Base-by-base conservation (phyloP, 1,140 invertebrate species). In the Macrobrachium rosenbergii region DNA sequence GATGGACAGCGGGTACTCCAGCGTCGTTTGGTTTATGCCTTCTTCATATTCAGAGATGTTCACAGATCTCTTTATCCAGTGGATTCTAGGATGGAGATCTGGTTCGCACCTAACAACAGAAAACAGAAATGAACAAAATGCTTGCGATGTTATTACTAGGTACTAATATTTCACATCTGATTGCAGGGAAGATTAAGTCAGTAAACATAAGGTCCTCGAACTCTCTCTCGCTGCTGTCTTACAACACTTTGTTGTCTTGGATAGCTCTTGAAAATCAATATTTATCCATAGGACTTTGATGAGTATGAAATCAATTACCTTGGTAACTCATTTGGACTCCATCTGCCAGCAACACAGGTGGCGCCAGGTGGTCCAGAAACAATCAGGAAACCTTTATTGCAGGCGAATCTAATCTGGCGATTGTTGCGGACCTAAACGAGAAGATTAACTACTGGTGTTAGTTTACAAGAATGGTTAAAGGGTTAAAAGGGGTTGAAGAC, bases 371-470 rank as follows among this genome's bases (percentile, higher is more conserved):
- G 97, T 14, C 98, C 98, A 89, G 96, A 95, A 23, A 94, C 94
- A 8, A 98, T 91, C 1, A 96, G 95, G 90, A 96, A 98, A 0
- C 97, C 97, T 91, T 97, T 96, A 88, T 98, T 95, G 91, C 98
- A 99, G 90, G 98, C 97, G 92, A 98, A 99, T 95, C 98, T 97
- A 52, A 99, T 99, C 91, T 99, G 97, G 89, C 98, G 97, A 91
- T 99, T 98, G 92, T 98, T 98, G 0, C 92, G 93, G 82, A 96
- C 95, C 92, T 97, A 82, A n/a, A 58, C 59, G 72, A 69, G 80
- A 43, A 64, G 43, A 64, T 19, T 45, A 2, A 43, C 23, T 11
- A n/a, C 21, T 52, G 28, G 28, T 10, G 64, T 69, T 75, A 28
- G 23, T 45, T 12, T 5, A 16, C 10, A 23, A 12, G 21, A 23